A percentile compares a stretch with the other conserved stretches of the same genome.
These are phyloP conservation scores for Pachyseris speciosa DNA, from an alignment of 64 coral and sea anemone species.

Conservation along the genomic window DNA sequence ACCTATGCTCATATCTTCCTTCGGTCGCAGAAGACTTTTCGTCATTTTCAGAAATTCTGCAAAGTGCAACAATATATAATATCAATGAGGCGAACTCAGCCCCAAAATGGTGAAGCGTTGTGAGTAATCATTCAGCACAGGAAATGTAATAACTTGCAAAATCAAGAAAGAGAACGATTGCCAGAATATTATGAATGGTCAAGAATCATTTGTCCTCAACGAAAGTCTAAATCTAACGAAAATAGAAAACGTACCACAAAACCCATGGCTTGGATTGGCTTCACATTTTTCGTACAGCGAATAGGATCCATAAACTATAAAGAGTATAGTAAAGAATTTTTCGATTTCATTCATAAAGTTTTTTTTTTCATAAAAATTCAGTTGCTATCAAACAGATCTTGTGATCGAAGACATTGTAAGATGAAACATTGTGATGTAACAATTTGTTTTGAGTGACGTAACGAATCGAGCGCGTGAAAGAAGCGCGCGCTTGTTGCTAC, in stretches of 20 bases:
- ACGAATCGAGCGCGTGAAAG: neutral
- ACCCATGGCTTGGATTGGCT: neutral
- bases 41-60: constrained; percentile 11
- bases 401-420: neutral
- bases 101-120: neutral
- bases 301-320: neutral
- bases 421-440: neutral
- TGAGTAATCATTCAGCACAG: neutral
- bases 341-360: constrained; percentile 11
- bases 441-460: neutral
- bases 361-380: neutral
- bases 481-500: neutral
- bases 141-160: no score
- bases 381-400: neutral
- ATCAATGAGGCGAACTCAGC: neutral
- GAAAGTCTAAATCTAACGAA: neutral
- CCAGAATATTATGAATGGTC: no score
- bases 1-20: neutral
- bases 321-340: constrained; percentile 1
- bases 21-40: neutral
- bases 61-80: neutral
- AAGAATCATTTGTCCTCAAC: neutral
- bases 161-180: no score
- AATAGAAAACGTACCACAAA: neutral
- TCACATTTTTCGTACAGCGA: constrained; percentile 1